Percentiles rank a stretch among this genome's conserved stretches.
These are phyloP conservation scores for Peromyscus eremicus DNA, from an alignment of 2,797 vertebrate species.

Conservation along the genomic window DNA sequence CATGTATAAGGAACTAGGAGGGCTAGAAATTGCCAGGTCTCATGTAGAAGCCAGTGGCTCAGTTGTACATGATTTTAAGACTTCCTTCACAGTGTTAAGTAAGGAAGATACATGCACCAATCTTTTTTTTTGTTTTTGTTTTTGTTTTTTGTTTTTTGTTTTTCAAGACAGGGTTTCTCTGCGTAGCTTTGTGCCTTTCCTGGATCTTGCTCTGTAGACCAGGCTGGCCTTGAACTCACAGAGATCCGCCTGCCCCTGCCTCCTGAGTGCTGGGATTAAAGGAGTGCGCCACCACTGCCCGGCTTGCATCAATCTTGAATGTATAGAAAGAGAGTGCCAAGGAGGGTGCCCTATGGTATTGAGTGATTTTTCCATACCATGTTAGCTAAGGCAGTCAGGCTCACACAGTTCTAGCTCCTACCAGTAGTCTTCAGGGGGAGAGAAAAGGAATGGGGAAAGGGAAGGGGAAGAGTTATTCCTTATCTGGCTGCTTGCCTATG, in stretches of 20 bases:
- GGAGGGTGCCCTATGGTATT: background rate
- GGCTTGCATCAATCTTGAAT: background rate
- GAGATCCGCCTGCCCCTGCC: too few species aligned
- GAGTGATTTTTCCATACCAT: background rate
- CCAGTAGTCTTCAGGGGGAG: background rate
- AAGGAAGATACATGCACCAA: background rate
- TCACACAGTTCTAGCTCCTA: background rate
- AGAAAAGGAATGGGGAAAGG: background rate
- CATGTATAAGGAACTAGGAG: background rate
- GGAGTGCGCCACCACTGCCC: too few species aligned
- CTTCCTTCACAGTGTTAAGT: background rate
- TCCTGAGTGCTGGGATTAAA: too few species aligned
- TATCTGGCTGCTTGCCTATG: background rate
- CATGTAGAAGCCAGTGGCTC: background rate
- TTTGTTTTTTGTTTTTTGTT: too few species aligned
- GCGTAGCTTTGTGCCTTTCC: too few species aligned
- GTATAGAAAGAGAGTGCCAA: background rate
- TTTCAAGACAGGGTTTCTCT: too few species aligned
- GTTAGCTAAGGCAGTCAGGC: background rate
- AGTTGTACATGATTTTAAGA: background rate
- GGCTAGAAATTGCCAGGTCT: background rate
- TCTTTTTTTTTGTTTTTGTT: too few species aligned
- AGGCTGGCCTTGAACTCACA: too few species aligned
- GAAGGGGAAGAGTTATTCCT: background rate
- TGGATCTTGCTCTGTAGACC: too few species aligned